phyloP scores from a whole-genome alignment of 2,888 invertebrate genomes.

The Amorpha juglandis region DNA sequence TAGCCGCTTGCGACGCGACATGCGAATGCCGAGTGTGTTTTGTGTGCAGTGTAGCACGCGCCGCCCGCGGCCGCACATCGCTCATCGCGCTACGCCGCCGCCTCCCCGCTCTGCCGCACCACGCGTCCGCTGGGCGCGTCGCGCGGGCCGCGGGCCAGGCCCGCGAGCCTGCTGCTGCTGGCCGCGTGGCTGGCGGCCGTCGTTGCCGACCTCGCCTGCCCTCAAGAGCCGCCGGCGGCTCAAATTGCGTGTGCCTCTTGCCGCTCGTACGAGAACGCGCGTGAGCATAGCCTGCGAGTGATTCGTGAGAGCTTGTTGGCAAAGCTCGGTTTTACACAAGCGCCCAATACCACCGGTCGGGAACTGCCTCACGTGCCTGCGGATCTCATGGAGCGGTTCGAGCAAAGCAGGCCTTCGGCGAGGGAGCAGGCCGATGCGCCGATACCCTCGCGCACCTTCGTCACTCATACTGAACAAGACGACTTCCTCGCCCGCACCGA shows the following conservation, averaged over 20 bases:
- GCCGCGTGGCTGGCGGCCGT: conserved; percentile 79
- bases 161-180: conserved; percentile 83
- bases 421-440: conserved; percentile 86
- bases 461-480: conserved; percentile 85
- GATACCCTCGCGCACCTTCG: conserved; percentile 77
- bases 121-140: conserved; percentile 83
- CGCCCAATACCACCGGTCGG: conserved; percentile 86
- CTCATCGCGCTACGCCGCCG: conserved; percentile 78
- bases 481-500: conserved; percentile 88
- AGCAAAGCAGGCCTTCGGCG: conserved; percentile 80
- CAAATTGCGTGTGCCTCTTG: conserved; percentile 80
- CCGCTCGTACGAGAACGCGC: conserved; percentile 82
- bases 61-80: conserved; percentile 80
- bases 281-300: conserved; percentile 85
- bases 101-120: conserved; percentile 82
- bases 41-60: conserved; percentile 80
- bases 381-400: conserved; percentile 79
- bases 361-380: conserved; percentile 84
- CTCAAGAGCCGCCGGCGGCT: conserved; percentile 63
- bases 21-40: conserved; percentile 42
- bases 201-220: conserved; percentile 73
- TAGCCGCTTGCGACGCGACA: conserved; percentile 41
- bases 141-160: conserved; percentile 84
- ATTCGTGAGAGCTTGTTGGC: conserved; percentile 87
- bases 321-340: conserved; percentile 85